These are phyloP conservation scores for Calonectris borealis DNA, from an alignment of 2,113 vertebrate genomes.

Conservation along the genomic window DNA sequence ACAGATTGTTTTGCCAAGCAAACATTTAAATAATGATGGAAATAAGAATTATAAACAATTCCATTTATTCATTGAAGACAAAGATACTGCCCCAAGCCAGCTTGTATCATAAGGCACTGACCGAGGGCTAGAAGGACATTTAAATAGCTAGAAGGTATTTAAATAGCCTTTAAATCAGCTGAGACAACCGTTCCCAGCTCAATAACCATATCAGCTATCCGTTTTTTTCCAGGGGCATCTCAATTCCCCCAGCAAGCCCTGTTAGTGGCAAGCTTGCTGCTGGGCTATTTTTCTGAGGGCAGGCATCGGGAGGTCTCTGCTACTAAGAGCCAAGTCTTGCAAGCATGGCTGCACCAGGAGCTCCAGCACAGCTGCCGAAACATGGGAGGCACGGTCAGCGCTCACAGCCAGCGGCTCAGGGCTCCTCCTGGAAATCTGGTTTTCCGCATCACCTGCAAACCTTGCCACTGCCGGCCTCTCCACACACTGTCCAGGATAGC, in stretches of 20 bases:
- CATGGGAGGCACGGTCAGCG: accelerated
- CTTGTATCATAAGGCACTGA: background rate
- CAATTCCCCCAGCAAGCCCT: background rate
- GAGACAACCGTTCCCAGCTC: background rate
- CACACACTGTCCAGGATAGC: background rate
- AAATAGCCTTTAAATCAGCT: conserved; percentile 14
- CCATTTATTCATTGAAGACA: conserved; percentile 30
- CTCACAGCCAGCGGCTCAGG: accelerated
- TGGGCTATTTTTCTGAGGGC: background rate
- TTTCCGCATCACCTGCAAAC: background rate
- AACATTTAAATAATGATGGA: conserved; percentile 54
- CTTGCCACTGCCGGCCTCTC: background rate
- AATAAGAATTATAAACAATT: conserved; percentile 56
- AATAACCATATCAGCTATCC: background rate
- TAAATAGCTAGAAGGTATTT: background rate
- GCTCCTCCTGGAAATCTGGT: background rate
- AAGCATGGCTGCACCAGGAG: accelerated
- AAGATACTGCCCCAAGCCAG: conserved; percentile 22
- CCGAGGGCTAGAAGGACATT: background rate
- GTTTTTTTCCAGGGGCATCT: background rate
- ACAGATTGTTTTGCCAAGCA: conserved; percentile 35
- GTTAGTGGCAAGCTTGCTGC: background rate
- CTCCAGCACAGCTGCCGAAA: background rate
- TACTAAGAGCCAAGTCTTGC: background rate
- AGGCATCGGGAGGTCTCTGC: background rate